Conservation (phyloP, 2,113 vertebrate species). For the Chinchilla lanigera region DNA sequence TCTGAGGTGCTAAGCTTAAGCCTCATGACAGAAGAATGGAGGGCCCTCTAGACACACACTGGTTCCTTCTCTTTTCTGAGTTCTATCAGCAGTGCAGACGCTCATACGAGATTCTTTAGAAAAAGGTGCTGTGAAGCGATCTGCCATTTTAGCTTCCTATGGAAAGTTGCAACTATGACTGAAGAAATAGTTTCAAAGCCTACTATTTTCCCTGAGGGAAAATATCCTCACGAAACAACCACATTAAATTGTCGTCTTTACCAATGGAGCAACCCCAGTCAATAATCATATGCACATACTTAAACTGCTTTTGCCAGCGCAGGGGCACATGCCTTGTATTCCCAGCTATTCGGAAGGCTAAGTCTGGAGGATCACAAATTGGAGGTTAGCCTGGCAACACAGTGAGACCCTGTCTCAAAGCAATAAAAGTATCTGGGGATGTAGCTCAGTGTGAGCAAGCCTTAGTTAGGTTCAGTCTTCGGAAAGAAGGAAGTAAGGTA, state of each 20-base stretch:
- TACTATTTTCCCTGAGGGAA: background rate
- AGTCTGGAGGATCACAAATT: background rate
- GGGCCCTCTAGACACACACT: background rate
- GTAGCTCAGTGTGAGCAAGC: background rate
- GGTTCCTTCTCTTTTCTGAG: background rate
- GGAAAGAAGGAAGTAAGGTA: background rate
- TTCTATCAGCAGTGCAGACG: background rate
- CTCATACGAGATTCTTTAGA: accelerated
- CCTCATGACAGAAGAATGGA: background rate
- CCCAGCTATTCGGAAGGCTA: background rate
- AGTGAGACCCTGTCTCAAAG: background rate
- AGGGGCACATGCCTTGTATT: background rate
- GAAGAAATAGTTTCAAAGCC: constrained; percentile 31
- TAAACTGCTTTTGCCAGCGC: background rate
- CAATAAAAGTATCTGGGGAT: background rate
- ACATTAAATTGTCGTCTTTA: background rate
- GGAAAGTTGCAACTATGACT: background rate
- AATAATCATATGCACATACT: background rate
- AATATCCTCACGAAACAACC: background rate
- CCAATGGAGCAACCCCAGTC: background rate
- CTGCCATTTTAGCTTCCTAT: background rate
- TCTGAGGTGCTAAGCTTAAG: background rate
- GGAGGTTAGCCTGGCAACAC: background rate
- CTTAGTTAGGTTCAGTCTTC: background rate
- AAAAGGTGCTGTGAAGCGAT: background rate